These are phyloP conservation scores for Xestia sexstrigata DNA, from an alignment of 2,888 invertebrate genomes.

Conservation along the genomic window DNA sequence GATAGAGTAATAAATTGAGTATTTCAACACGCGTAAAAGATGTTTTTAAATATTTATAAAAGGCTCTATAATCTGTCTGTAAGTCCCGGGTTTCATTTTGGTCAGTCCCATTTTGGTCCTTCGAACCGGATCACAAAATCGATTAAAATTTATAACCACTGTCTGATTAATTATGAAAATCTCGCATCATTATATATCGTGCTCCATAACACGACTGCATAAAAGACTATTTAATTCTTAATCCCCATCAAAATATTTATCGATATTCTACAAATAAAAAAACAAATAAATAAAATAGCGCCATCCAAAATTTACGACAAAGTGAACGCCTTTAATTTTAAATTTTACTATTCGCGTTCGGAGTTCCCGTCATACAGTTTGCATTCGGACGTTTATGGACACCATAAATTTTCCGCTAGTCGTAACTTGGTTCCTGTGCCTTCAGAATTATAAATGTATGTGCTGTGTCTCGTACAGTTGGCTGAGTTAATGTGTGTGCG, in stretches of 20 bases:
- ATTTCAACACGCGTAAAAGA: neutral
- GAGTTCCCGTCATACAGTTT: slow-evolving; percentile 62
- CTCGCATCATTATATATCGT: neutral
- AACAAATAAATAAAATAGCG: slow-evolving; percentile 52
- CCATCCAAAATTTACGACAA: slow-evolving; percentile 60
- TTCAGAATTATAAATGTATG: slow-evolving; percentile 61
- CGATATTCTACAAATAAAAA: slow-evolving; percentile 30
- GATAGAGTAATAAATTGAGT: neutral
- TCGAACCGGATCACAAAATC: too few relatives aligned
- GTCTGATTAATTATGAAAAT: neutral
- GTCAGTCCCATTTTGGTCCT: too few relatives aligned
- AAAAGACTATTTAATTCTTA: slow-evolving; percentile 2
- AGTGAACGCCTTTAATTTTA: slow-evolving; percentile 64
- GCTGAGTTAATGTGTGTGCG: slow-evolving; percentile 43
- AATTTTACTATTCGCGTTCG: slow-evolving; percentile 60
- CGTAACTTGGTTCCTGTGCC: slow-evolving; percentile 68
- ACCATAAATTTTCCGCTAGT: slow-evolving; percentile 67
- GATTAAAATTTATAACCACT: too few relatives aligned
- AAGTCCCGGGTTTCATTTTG: too few relatives aligned
- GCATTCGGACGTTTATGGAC: slow-evolving; percentile 68
- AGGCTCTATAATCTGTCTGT: too few relatives aligned
- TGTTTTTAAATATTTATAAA: neutral
- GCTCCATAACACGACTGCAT: neutral
- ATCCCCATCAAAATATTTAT: slow-evolving; percentile 21
- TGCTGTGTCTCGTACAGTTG: slow-evolving; percentile 49